Percentiles rank a stretch among this genome's conserved stretches.
phyloP scores from a whole-genome alignment of 1,140 invertebrate genomes.

The Hypsibius dujardini region DNA sequence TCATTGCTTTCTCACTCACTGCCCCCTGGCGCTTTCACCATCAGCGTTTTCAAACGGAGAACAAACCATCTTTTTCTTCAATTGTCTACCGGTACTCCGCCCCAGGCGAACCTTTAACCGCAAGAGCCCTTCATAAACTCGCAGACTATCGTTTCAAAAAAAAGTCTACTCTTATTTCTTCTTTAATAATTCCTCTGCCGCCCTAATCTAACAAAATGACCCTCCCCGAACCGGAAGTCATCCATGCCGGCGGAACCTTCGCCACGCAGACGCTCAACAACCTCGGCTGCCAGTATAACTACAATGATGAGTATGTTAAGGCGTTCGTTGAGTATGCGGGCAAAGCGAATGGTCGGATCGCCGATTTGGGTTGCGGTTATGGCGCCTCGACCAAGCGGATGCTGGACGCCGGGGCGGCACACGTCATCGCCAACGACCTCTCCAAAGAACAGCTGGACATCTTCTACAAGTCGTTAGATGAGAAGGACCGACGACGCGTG shows the following conservation, averaged over 20 bases:
- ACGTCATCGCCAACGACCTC: background rate
- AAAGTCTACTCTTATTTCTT: too few species aligned
- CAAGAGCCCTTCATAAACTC: too few species aligned
- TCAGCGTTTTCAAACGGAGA: too few species aligned
- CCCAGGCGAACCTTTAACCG: too few species aligned
- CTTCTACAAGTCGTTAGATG: background rate
- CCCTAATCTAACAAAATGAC: background rate
- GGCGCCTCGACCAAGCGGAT: background rate
- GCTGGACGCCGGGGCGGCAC: background rate
- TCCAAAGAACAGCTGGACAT: constrained; percentile 9
- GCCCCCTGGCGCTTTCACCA: too few species aligned
- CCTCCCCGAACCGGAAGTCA: background rate
- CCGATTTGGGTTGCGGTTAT: constrained; percentile 5
- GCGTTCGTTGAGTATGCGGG: background rate
- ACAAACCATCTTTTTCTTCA: too few species aligned
- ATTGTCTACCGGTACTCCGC: too few species aligned
- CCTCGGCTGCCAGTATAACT: constrained; percentile 1
- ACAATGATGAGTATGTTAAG: constrained; percentile 9
- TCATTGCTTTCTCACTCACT: too few species aligned
- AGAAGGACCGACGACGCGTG: background rate
- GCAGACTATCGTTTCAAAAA: too few species aligned
- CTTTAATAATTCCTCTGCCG: too few species aligned
- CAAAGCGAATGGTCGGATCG: background rate
- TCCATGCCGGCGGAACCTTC: background rate
- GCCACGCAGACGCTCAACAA: constrained; percentile 9